Evolutionary conservation across 2,888 invertebrate genomes (phyloP).

Genomic region (Heliconius hortense): DNA sequence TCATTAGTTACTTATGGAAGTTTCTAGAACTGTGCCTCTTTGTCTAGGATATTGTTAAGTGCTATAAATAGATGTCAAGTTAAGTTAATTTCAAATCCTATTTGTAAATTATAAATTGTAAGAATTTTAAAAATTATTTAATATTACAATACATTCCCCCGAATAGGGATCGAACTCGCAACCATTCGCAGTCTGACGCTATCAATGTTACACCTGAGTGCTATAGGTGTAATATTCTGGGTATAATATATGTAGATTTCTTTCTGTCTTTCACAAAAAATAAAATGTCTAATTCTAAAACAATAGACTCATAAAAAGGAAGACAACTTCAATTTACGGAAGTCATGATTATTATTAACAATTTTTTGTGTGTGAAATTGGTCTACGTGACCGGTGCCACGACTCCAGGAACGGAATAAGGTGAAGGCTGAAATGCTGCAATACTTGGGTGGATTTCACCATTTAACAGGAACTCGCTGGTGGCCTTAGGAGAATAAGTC

Average conservation of each 20-base stretch:
- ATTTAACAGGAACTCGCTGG: conserved; percentile 16
- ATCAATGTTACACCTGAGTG: not conserved
- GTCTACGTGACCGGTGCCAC: conserved; percentile 24
- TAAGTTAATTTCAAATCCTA: not conserved
- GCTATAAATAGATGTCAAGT: not conserved
- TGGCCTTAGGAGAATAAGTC: conserved; percentile 22
- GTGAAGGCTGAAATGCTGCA: conserved; percentile 22
- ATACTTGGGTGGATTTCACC: conserved; percentile 19
- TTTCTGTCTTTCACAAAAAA: not conserved
- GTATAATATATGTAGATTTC: too few relatives aligned
- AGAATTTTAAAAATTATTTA: too few relatives aligned
- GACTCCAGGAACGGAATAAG: conserved; percentile 11
- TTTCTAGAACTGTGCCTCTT: not conserved
- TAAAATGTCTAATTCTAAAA: not conserved
- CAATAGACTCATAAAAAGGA: not conserved
- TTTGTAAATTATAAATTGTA: not conserved
- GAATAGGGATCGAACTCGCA: not conserved
- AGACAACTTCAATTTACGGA: not conserved
- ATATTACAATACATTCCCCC: not conserved
- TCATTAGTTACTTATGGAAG: not conserved
- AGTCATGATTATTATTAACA: not conserved
- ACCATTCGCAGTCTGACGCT: not conserved
- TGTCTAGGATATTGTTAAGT: not conserved
- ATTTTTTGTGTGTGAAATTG: conserved; percentile 10
- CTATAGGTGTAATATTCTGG: not conserved